These are phyloP conservation scores for Acanthurus leucopareius DNA, from an alignment of 2,797 vertebrate genomes.

Conservation along the genomic window DNA sequence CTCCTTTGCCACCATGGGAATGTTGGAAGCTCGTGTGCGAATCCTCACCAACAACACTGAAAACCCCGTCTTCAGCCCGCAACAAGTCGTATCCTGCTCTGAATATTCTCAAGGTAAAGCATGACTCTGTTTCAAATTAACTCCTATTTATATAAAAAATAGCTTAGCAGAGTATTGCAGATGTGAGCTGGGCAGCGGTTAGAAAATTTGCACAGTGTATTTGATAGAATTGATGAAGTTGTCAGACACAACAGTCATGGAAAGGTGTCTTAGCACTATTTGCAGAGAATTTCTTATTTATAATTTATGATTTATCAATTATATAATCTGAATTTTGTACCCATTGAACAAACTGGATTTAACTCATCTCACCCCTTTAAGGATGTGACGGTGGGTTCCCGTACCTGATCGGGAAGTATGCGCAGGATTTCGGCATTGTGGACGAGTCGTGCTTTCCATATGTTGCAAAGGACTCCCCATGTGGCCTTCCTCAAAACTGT, in stretches of 20 bases:
- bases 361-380: slow-evolving; percentile 58
- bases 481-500: slow-evolving; percentile 83
- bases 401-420: slow-evolving; percentile 94
- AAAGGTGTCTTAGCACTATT: too few relatives aligned
- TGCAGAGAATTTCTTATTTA: too few relatives aligned
- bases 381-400: slow-evolving; percentile 97
- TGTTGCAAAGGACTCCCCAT: slow-evolving; percentile 83
- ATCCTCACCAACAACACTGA: slow-evolving; percentile 93
- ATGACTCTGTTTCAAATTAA: background rate
- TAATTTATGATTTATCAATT: too few relatives aligned
- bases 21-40: slow-evolving; percentile 94
- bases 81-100: slow-evolving; percentile 96
- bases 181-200: background rate
- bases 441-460: slow-evolving; percentile 95
- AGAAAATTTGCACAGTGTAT: too few relatives aligned
- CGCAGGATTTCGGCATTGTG: slow-evolving; percentile 95
- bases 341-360: background rate
- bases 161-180: background rate
- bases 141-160: too few relatives aligned
- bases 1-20: slow-evolving; percentile 93
- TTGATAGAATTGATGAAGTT: background rate
- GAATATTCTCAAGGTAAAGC: slow-evolving; percentile 94
- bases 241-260: too few relatives aligned
- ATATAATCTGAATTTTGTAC: background rate
- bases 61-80: slow-evolving; percentile 90